Evolutionary conservation across 2,797 vertebrate species (phyloP).

Genomic region (Parauchenoglanis punctatus): DNA sequence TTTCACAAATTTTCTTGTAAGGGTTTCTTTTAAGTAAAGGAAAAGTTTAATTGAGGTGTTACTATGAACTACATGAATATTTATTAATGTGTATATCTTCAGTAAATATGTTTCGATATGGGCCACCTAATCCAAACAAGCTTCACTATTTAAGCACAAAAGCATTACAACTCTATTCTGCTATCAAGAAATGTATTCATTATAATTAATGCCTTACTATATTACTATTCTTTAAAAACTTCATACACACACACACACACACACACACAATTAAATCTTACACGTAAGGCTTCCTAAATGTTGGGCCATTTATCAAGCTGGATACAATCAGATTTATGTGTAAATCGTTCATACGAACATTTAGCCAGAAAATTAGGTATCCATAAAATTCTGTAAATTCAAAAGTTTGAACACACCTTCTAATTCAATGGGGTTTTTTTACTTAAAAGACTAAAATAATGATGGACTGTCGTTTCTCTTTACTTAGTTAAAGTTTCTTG

Average conservation of each 20-base stretch:
- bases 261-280: no score
- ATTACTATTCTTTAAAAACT: no score
- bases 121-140: not conserved
- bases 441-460: no score
- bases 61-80: not conserved
- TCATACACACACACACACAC: no score
- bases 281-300: no score
- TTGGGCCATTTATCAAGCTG: not conserved
- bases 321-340: not conserved
- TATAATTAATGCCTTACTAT: no score
- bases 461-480: no score
- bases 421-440: no score
- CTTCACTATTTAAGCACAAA: not conserved
- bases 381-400: not conserved
- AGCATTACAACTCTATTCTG: no score
- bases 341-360: not conserved
- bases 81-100: not conserved
- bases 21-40: not conserved
- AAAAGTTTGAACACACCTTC: not conserved
- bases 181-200: no score
- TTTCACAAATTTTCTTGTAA: not conserved
- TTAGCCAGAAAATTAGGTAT: not conserved
- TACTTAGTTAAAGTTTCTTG: not conserved
- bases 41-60: not conserved
- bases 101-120: not conserved